Evolutionary conservation across 2,888 invertebrate genomes (phyloP).

Genomic region (Caenorhabditis sp.): DNA sequence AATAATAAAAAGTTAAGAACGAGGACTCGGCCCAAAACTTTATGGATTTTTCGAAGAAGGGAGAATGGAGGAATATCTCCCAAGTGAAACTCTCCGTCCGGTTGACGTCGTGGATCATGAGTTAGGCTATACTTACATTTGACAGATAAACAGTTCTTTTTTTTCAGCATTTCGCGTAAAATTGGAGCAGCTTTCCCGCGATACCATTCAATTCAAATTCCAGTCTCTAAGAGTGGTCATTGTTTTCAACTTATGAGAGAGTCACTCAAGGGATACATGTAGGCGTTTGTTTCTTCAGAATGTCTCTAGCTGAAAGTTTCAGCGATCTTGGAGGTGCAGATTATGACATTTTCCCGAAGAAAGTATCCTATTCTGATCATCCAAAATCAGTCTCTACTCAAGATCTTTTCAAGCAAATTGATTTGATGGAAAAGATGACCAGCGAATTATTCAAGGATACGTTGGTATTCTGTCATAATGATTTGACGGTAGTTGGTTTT

Average conservation of each 20-base stretch:
- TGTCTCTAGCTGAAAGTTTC: neutral
- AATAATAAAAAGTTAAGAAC: neutral
- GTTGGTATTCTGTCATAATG: slow-evolving; percentile 39
- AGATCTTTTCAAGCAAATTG: slow-evolving; percentile 10
- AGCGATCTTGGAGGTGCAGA: slow-evolving; percentile 23
- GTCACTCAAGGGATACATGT: neutral
- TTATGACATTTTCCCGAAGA: neutral
- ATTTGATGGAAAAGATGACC: neutral
- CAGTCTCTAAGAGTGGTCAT: neutral
- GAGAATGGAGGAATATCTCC: slow-evolving; percentile 22
- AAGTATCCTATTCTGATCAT: slow-evolving; percentile 34
- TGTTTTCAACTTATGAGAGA: slow-evolving; percentile 23
- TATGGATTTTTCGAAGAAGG: slow-evolving; percentile 27
- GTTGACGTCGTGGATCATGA: slow-evolving; percentile 7
- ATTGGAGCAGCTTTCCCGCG: slow-evolving; percentile 6
- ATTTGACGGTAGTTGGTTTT: slow-evolving; percentile 19
- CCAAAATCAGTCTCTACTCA: slow-evolving; percentile 14
- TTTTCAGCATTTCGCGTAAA: neutral
- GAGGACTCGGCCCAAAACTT: slow-evolving; percentile 11
- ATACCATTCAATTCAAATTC: slow-evolving; percentile 19
- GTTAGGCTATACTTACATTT: neutral
- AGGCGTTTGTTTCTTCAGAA: neutral
- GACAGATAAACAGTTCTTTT: neutral
- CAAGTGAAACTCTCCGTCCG: slow-evolving; percentile 9
- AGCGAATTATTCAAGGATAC: slow-evolving; percentile 11